Evolutionary conservation across 1,140 invertebrate genomes (phyloP), one percentile per base, ranked within the genome.

Genomic region (Subanguina moxae): DNA sequence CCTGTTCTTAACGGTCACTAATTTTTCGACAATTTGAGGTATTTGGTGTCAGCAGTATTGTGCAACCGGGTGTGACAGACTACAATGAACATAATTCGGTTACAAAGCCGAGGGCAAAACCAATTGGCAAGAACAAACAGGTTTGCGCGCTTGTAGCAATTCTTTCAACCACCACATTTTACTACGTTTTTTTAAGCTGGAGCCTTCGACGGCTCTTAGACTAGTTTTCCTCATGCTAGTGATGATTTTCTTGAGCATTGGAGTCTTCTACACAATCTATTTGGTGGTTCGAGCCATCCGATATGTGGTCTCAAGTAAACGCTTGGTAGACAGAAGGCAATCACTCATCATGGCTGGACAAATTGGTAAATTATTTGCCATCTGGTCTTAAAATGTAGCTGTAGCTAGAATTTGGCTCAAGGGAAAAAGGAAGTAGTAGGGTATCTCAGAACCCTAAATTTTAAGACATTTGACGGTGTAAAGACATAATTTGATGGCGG

Each of bases 261-360:
- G 43, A 19, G 43, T 75, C n/a, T 72, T 75, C 28, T 75, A 77
- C 67, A 68, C 74, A 42, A 75, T 75, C 19, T 75, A 66, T 63
- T 46, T 77, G 27, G 65, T 75, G 15, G 64, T 75, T 23, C 25
- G 57, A 58, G 48, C 45, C 13, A 68, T 77, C 13, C 32, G 62
- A 28, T 75, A 62, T 56, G 38, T 77, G 21, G 57, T 65, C n/a
- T 43, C 38, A 17, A 64, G 43, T 17, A 64, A 67, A 15, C 42
- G 64, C 25, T 43, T 70, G n/a, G 32, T 64, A 62, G 46, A 67
- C 13, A 69, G 74, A 23, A 64, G 74, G 57, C 38, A 57, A n/a
- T 75, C 74, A 19, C 56, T 77, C 15, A 66, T 74, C 30, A 30
- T 57, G 32, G 57, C 70, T 13, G 52, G 68, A 46, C 58, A 67